Base-by-base conservation (phyloP, 2,888 invertebrate species). In the Habroteleia sp. region DNA sequence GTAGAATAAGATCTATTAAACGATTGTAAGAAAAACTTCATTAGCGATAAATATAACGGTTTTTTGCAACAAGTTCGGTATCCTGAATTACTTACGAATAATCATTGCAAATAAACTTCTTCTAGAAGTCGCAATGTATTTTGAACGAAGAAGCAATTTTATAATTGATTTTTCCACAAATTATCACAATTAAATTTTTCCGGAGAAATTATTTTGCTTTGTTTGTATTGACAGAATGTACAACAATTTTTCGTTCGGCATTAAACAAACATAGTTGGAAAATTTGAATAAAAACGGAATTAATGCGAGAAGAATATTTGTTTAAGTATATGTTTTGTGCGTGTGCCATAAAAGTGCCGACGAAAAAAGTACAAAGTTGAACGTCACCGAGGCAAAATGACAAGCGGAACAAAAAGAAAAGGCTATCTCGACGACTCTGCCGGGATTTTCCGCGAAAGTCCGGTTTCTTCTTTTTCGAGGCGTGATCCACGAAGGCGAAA, bases 401-500 rank as follows among this genome's bases (percentile, higher is more conserved):
- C 69, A 56, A 50, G 69, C 54, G 58, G 16, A 48, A 48, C 41
- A 46, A 33, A 39, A 42, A 46, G 58, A n/a, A n/a, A n/a, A n/a
- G 52, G 50, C 16, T 35, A 44, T 13, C 68, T 63, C 63, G 77
- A 77, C 74, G 74, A 77, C 74, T 77, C 77, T 74, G 71, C 23
- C 58, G 77, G 77, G 74, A 74, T 74, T 77, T 74, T 58, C 48
- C 31, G 66, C 41, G 23, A 71, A 71, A 74, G 58, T 77, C 68
- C 66, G 62, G 41, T 58, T 66, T 66, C 58, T 71, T 58, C 69
- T 71, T 74, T 62, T 65, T 63, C 74, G 56, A 63, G 56, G 54
- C 41, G 56, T 46, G 73, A 65, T 73, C 65, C 42, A 44, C 71
- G 58, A 63, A 73, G 62, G 69, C 62, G 58, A 58, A 69, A 77